phyloP scores from a whole-genome alignment of 2,113 vertebrate species.

The Gobius niger region DNA sequence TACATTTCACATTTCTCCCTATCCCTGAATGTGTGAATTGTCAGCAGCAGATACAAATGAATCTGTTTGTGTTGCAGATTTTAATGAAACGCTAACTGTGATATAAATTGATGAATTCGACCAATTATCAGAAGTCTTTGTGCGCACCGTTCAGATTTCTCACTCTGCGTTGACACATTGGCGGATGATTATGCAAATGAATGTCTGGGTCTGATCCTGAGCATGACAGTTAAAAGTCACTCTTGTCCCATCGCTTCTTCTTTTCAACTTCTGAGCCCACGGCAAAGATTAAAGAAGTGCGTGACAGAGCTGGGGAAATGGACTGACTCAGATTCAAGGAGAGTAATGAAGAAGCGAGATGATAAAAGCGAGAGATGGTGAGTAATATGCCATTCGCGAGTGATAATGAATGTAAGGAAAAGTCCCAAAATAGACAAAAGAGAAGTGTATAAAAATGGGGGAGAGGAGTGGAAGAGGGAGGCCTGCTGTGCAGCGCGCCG shows the following conservation, averaged over 20 bases:
- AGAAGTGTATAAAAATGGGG: slow-evolving; percentile 43
- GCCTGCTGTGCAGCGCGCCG: slow-evolving; percentile 76
- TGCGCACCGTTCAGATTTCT: slow-evolving; percentile 11
- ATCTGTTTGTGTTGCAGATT: background rate
- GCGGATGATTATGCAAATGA: slow-evolving; percentile 32
- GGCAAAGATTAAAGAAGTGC: slow-evolving; percentile 25
- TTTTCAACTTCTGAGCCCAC: slow-evolving; percentile 48
- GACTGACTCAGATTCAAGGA: slow-evolving; percentile 39
- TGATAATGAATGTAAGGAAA: slow-evolving; percentile 60
- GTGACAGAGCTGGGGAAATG: slow-evolving; percentile 26
- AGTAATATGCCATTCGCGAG: slow-evolving; percentile 28
- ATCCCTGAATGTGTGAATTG: background rate
- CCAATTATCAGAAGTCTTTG: slow-evolving; percentile 5
- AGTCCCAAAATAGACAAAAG: slow-evolving; percentile 57
- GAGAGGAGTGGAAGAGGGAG: slow-evolving; percentile 42
- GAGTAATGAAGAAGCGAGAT: slow-evolving; percentile 47
- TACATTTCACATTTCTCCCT: background rate
- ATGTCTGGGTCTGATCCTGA: slow-evolving; percentile 39
- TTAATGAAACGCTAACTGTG: background rate
- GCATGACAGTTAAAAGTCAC: slow-evolving; percentile 42
- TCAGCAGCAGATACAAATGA: background rate
- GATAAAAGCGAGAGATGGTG: slow-evolving; percentile 52
- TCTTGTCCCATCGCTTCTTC: slow-evolving; percentile 32
- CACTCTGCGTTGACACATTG: slow-evolving; percentile 10
- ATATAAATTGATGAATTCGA: slow-evolving; percentile 2